Conservation (phyloP, 2,113 vertebrate genomes). For the Ageneiosus marmoratus region DNA sequence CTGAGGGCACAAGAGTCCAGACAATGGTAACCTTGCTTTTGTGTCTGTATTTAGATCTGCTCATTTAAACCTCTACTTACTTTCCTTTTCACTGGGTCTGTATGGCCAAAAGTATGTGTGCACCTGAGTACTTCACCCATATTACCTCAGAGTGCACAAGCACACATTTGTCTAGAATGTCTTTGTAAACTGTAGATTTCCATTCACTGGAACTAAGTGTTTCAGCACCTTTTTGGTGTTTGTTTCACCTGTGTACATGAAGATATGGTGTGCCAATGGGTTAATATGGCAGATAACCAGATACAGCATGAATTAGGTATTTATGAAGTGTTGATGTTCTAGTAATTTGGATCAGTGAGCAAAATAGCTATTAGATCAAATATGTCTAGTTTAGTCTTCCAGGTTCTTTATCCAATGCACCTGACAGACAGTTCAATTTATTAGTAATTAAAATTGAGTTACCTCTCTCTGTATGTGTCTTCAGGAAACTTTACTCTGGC, state of each 20-base stretch:
- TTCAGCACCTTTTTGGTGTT: too few species aligned
- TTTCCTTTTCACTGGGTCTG: not conserved
- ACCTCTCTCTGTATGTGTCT: not conserved
- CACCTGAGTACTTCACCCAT: not conserved
- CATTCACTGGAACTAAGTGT: not conserved
- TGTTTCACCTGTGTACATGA: not conserved
- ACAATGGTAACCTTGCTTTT: not conserved
- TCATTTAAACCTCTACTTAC: constrained; percentile 23
- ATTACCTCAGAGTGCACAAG: not conserved
- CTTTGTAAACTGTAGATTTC: not conserved
- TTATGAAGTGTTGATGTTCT: not conserved
- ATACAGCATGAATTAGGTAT: not conserved
- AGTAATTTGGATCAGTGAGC: not conserved
- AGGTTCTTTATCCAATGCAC: not conserved
- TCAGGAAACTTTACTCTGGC: constrained; percentile 85
- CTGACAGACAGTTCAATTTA: not conserved
- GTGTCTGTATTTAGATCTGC: constrained; percentile 4
- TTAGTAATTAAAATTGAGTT: not conserved
- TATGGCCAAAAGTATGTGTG: not conserved
- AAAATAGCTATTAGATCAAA: not conserved
- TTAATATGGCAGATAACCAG: not conserved
- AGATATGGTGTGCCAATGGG: not conserved
- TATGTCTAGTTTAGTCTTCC: not conserved
- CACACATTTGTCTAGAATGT: too few species aligned
- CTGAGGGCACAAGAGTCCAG: not conserved